phyloP scores from a whole-genome alignment of 1,140 invertebrate species.

The Tetraneura akinire region DNA sequence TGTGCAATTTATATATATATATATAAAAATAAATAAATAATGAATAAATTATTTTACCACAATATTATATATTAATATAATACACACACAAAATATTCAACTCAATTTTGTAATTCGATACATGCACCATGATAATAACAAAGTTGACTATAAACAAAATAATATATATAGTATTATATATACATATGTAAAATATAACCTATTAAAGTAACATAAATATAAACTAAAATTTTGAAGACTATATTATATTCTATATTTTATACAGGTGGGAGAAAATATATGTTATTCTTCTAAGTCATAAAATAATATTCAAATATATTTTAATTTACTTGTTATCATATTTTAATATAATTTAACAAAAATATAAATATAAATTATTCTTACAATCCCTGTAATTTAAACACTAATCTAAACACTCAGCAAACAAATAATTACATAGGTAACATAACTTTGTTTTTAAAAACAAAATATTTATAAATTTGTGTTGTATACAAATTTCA shows the following conservation, averaged over 20 bases:
- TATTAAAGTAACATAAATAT: slow-evolving; percentile 32
- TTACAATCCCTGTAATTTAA: slow-evolving; percentile 48
- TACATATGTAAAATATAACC: slow-evolving; percentile 27
- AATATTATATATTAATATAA: slow-evolving; percentile 6
- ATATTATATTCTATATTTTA: slow-evolving; percentile 8
- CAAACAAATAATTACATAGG: slow-evolving; percentile 44
- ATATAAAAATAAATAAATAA: not conserved
- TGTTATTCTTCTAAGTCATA: slow-evolving; percentile 8
- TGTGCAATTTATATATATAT: slow-evolving; percentile 35
- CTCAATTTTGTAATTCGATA: slow-evolving; percentile 31
- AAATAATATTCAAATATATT: slow-evolving; percentile 29
- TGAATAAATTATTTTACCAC: slow-evolving; percentile 20
- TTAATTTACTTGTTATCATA: slow-evolving; percentile 28
- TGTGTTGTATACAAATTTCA: slow-evolving; percentile 5
- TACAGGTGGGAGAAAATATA: slow-evolving; percentile 9
- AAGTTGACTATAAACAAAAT: slow-evolving; percentile 12
- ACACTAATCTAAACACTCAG: slow-evolving; percentile 43
- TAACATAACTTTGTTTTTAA: slow-evolving; percentile 40
- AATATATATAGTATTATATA: slow-evolving; percentile 16
- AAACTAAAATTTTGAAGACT: slow-evolving; percentile 20
- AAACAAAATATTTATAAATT: not conserved
- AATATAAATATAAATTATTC: slow-evolving; percentile 31
- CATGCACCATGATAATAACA: slow-evolving; percentile 43
- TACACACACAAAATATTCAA: slow-evolving; percentile 22
- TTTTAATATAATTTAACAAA: slow-evolving; percentile 45